A percentile compares a stretch with the other conserved stretches of the same genome.
Evolutionary conservation across 1,140 invertebrate species (phyloP).

Genomic region (Caligus rogercresseyi): DNA sequence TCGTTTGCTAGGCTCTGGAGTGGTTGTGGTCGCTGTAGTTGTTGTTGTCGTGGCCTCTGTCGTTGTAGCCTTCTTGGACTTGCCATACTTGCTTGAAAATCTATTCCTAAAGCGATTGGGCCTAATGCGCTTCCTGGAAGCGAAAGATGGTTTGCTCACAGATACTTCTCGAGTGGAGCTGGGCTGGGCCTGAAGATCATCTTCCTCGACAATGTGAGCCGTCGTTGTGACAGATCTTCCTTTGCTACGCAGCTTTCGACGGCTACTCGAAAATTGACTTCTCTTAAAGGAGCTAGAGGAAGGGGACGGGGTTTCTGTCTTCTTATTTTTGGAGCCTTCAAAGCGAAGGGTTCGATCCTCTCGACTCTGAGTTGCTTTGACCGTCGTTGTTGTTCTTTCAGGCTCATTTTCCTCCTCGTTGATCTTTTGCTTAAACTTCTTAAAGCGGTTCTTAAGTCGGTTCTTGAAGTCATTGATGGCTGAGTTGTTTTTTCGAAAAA

Average conservation of each 20-base stretch:
- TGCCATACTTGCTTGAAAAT: not conserved
- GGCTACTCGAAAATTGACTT: not conserved
- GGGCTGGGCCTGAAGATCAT: not conserved
- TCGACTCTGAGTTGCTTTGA: not conserved
- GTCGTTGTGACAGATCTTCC: not conserved
- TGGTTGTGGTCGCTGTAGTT: not conserved
- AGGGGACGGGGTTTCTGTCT: conserved; percentile 17
- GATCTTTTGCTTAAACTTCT: conserved; percentile 14
- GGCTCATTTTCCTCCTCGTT: conserved; percentile 10
- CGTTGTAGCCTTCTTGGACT: not conserved
- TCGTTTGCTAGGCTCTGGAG: not conserved
- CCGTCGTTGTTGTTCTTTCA: not conserved
- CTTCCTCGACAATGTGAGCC: too few species aligned
- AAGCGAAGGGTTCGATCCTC: conserved; percentile 22
- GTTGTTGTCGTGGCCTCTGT: not conserved
- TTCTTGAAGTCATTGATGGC: conserved; percentile 11
- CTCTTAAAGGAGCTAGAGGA: not conserved
- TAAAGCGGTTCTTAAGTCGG: conserved; percentile 5
- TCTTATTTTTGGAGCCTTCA: conserved; percentile 23
- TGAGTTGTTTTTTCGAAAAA: conserved; percentile 15
- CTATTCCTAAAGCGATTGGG: not conserved
- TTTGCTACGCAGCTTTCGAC: not conserved
- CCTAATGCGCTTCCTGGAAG: not conserved
- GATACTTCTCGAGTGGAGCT: not conserved
- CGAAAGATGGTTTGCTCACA: not conserved